phyloP scores from a whole-genome alignment of 1,140 invertebrate species.

The Globodera rostochiensis region DNA sequence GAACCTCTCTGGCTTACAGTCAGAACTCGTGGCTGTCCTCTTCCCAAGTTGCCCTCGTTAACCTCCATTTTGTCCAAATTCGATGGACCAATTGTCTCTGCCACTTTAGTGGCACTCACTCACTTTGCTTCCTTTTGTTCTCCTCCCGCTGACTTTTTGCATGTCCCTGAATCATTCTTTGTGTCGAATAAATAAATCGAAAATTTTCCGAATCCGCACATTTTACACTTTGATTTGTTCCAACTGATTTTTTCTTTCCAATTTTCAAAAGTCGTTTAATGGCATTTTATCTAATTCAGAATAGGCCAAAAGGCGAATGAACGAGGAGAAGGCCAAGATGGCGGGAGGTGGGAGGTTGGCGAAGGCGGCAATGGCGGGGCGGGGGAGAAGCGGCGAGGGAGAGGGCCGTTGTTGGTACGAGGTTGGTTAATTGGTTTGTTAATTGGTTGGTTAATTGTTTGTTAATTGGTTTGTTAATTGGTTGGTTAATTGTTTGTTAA shows the following conservation, averaged over 20 bases:
- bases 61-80: too few species aligned
- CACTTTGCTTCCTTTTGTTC: not conserved
- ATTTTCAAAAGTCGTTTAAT: constrained; percentile 8
- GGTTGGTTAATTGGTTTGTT: not conserved
- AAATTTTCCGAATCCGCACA: not conserved
- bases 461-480: too few species aligned
- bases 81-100: not conserved
- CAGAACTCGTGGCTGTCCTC: too few species aligned
- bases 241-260: constrained; percentile 4
- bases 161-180: not conserved
- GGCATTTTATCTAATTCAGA: not conserved
- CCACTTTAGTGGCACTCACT: not conserved
- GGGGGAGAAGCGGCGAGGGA: not conserved
- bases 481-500: too few species aligned
- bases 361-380: not conserved
- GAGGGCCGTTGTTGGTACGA: not conserved
- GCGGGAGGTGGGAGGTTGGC: too few species aligned
- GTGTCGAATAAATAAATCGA: not conserved
- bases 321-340: not conserved
- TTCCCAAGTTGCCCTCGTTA: not conserved
- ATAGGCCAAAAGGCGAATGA: not conserved
- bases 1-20: not conserved
- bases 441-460: too few species aligned
- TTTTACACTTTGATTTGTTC: constrained; percentile 11
- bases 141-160: not conserved